Conservation (phyloP, 2,113 vertebrate species). For the Tiliqua scincoides region DNA sequence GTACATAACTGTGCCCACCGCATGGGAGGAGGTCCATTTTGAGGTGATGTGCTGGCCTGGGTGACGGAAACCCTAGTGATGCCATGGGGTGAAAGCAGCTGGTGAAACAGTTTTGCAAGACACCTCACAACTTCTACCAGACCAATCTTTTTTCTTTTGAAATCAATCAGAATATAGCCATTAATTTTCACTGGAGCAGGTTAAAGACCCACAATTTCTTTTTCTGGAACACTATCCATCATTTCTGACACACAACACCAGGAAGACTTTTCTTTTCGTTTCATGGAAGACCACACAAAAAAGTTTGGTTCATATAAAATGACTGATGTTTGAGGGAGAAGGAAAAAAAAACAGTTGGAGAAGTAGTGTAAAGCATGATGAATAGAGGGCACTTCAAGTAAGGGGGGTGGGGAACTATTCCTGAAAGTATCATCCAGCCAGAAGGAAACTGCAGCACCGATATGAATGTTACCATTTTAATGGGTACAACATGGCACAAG, state of each 20-base stretch:
- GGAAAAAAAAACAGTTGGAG: background rate
- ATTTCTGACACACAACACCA: background rate
- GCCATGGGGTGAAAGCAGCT: background rate
- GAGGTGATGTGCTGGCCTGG: too few species aligned
- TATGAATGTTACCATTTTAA: background rate
- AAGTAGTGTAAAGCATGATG: background rate
- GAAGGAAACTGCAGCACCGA: background rate
- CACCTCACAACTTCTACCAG: background rate
- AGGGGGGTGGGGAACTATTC: background rate
- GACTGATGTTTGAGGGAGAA: background rate
- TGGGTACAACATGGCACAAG: background rate
- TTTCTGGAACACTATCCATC: background rate
- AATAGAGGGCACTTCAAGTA: background rate
- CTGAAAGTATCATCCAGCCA: background rate
- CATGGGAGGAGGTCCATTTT: too few species aligned
- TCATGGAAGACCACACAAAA: background rate
- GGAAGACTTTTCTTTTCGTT: constrained; percentile 8
- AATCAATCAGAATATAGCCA: constrained; percentile 17
- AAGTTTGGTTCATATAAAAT: constrained; percentile 22
- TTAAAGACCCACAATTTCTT: background rate
- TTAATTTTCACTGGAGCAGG: constrained; percentile 14
- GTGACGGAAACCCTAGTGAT: too few species aligned
- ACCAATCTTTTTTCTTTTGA: constrained; percentile 15
- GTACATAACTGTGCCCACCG: too few species aligned
- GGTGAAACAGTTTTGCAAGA: constrained; percentile 18